Conservation (phyloP, 2,888 invertebrate genomes). For the Halictus quadricinctus region DNA sequence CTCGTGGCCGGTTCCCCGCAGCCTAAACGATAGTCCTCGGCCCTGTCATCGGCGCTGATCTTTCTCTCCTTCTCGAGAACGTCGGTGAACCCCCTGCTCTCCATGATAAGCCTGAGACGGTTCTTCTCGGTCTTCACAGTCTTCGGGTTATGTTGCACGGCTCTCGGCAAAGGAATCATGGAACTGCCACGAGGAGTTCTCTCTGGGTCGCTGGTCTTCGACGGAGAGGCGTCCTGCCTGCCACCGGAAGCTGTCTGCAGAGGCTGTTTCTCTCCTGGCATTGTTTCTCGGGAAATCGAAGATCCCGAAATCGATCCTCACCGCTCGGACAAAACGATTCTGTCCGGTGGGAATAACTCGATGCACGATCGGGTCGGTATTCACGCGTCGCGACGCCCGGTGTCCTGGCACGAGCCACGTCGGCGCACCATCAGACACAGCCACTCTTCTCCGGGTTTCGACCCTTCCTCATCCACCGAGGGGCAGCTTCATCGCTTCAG, state of each 20-base stretch:
- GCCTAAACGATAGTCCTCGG: constrained; percentile 38
- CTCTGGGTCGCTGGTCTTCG: constrained; percentile 33
- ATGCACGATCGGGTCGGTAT: neutral
- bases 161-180: constrained; percentile 73
- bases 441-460: constrained; percentile 47
- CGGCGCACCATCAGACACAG: constrained; percentile 42
- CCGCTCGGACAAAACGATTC: neutral
- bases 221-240: constrained; percentile 18
- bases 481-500: constrained; percentile 59
- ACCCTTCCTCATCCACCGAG: constrained; percentile 52
- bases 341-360: neutral
- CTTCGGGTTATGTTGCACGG: constrained; percentile 68
- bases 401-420: constrained; percentile 32
- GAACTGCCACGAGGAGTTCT: constrained; percentile 41
- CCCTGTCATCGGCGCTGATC: constrained; percentile 55
- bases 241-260: constrained; percentile 32
- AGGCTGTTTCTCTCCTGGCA: constrained; percentile 6
- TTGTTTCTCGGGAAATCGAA: neutral
- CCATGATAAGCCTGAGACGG: constrained; percentile 76
- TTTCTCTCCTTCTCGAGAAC: constrained; percentile 69
- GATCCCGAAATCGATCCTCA: neutral
- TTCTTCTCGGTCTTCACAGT: constrained; percentile 79
- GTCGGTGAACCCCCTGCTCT: constrained; percentile 60
- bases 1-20: constrained; percentile 23
- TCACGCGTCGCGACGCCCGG: constrained; percentile 50